Conservation (phyloP, 1,140 invertebrate genomes). For the Caligus rogercresseyi region DNA sequence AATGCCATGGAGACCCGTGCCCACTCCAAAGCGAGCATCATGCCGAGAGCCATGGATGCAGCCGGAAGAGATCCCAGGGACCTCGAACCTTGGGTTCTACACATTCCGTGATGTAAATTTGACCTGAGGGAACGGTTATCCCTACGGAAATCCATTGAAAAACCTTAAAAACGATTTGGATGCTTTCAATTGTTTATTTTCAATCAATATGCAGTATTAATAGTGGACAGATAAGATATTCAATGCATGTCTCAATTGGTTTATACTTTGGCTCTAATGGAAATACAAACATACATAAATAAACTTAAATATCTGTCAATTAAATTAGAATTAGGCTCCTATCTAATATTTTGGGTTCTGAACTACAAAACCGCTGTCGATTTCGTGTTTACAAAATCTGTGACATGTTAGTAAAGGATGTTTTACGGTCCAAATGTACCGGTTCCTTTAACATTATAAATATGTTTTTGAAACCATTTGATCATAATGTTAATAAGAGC, state of each 20-base stretch:
- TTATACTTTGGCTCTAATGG: not conserved
- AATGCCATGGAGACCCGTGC: not conserved
- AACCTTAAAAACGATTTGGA: not conserved
- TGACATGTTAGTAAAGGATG: too few species aligned
- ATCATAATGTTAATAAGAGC: too few species aligned
- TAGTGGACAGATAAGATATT: not conserved
- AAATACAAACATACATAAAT: not conserved
- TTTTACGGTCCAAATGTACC: too few species aligned
- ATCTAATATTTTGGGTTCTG: too few species aligned
- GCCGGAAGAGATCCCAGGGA: not conserved
- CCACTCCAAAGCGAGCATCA: not conserved
- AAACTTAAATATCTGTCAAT: too few species aligned
- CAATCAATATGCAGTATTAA: not conserved
- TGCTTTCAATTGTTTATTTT: not conserved
- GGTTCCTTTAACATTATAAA: too few species aligned
- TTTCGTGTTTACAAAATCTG: too few species aligned
- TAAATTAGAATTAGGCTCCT: too few species aligned
- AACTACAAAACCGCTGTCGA: too few species aligned
- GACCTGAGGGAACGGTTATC: constrained; percentile 5
- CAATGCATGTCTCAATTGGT: not conserved
- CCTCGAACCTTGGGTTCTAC: not conserved
- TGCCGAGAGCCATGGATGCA: constrained; percentile 10
- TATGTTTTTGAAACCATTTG: too few species aligned
- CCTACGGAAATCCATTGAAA: constrained; percentile 5
- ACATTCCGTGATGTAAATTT: constrained; percentile 14